phyloP scores from a whole-genome alignment of 2,797 vertebrate genomes.

The Pogonophryne albipinna region DNA sequence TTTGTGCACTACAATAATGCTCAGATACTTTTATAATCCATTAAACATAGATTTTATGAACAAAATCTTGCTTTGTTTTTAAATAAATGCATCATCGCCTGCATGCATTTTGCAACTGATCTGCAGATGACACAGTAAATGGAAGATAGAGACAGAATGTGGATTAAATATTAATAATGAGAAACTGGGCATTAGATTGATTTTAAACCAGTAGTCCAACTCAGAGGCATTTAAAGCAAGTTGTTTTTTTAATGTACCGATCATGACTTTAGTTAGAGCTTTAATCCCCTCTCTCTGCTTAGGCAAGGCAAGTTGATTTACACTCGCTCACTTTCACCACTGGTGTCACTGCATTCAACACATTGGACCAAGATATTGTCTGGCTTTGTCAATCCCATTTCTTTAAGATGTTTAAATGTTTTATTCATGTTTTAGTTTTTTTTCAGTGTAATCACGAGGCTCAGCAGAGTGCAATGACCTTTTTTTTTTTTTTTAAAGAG shows the following conservation, averaged over 20 bases:
- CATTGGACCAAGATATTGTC: constrained; percentile 70
- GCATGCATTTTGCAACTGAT: constrained; percentile 30
- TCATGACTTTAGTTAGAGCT: neutral
- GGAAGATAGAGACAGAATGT: neutral
- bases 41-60: neutral
- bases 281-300: constrained; percentile 20
- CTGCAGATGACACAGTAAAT: constrained; percentile 3
- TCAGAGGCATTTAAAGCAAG: neutral
- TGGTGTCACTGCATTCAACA: constrained; percentile 50
- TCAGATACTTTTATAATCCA: constrained; percentile 13
- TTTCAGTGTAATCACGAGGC: constrained; percentile 63
- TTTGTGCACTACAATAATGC: constrained; percentile 41
- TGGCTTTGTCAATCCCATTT: constrained; percentile 35
- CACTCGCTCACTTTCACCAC: constrained; percentile 63
- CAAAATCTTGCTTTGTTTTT: constrained; percentile 18
- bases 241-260: neutral
- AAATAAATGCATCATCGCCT: constrained; percentile 10
- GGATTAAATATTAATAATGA: neutral
- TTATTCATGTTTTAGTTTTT: constrained; percentile 30
- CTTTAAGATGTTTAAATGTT: constrained; percentile 36
- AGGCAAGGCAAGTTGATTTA: neutral
- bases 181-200: constrained; percentile 17
- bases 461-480: constrained; percentile 76
- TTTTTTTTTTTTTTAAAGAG: constrained; percentile 25
- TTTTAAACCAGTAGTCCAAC: neutral